phyloP scores from a whole-genome alignment of 92 coral and sea anemone species.

The Scolanthus callimorphus region DNA sequence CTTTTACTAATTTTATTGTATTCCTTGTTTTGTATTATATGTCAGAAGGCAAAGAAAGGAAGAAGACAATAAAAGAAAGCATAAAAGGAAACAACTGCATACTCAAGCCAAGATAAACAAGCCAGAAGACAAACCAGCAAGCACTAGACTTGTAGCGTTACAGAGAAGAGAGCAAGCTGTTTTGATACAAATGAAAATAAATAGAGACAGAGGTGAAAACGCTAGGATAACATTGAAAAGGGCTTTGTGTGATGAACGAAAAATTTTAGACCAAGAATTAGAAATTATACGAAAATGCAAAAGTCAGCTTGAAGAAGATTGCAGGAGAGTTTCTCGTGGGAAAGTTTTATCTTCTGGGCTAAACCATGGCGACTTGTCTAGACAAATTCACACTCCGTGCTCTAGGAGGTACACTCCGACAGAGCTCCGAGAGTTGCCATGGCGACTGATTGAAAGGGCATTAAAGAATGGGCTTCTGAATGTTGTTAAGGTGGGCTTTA shows the following conservation, averaged over 20 bases:
- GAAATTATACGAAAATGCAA: background rate
- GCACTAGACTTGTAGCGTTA: background rate
- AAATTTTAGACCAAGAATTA: background rate
- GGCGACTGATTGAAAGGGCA: background rate
- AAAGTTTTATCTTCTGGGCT: background rate
- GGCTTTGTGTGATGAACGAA: background rate
- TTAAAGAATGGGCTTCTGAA: background rate
- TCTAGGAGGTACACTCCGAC: background rate
- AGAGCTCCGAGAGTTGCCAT: background rate
- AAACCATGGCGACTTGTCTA: background rate
- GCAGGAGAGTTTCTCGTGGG: background rate
- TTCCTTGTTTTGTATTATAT: too few species aligned
- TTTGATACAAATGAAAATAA: background rate
- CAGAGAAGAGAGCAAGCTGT: background rate
- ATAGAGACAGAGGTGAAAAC: background rate
- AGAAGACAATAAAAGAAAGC: background rate
- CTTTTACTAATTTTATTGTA: background rate
- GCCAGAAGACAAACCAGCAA: background rate
- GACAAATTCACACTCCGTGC: background rate
- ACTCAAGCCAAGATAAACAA: background rate
- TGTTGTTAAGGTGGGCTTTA: background rate
- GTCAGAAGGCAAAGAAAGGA: background rate
- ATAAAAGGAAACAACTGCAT: background rate
- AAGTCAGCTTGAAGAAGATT: background rate
- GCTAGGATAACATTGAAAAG: background rate